Evolutionary conservation across 2,797 vertebrate species (phyloP).

Genomic region (Esox lucius): DNA sequence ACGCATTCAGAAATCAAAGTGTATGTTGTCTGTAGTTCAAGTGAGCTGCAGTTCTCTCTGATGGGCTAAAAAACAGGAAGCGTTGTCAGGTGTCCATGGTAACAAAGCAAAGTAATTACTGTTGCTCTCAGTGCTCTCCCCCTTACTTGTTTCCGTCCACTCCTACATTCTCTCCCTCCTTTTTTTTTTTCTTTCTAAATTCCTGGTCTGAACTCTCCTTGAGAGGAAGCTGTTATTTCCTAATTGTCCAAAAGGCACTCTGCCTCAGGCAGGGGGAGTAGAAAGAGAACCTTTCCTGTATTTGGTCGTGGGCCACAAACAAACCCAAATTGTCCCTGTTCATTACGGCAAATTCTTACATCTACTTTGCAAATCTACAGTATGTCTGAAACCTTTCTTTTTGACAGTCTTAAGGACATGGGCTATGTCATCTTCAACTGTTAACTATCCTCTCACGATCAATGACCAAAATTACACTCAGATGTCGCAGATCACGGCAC

Average conservation of each 20-base stretch:
- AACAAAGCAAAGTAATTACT: slow-evolving; percentile 84
- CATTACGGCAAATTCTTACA: background rate
- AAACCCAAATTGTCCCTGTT: background rate
- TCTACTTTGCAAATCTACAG: background rate
- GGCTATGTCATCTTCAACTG: background rate
- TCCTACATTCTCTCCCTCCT: slow-evolving; percentile 18
- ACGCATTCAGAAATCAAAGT: background rate
- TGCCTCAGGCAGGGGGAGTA: background rate
- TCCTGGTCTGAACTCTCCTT: slow-evolving; percentile 3
- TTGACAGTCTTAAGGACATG: background rate
- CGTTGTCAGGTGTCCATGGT: slow-evolving; percentile 89
- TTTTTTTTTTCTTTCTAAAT: background rate
- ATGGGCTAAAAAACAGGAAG: slow-evolving; percentile 63
- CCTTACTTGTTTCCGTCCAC: background rate
- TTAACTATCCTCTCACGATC: too few relatives aligned
- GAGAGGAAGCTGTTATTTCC: slow-evolving; percentile 5
- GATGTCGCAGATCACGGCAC: background rate
- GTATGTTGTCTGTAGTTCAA: background rate
- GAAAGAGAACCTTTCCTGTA: background rate
- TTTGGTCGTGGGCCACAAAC: background rate
- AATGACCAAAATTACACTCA: background rate
- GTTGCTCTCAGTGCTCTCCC: slow-evolving; percentile 69
- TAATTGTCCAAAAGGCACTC: slow-evolving; percentile 8
- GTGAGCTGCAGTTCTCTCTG: slow-evolving; percentile 38
- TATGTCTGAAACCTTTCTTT: background rate